phyloP scores from a whole-genome alignment of 2,113 vertebrate genomes.

The Pelvicachromis taeniatus region DNA sequence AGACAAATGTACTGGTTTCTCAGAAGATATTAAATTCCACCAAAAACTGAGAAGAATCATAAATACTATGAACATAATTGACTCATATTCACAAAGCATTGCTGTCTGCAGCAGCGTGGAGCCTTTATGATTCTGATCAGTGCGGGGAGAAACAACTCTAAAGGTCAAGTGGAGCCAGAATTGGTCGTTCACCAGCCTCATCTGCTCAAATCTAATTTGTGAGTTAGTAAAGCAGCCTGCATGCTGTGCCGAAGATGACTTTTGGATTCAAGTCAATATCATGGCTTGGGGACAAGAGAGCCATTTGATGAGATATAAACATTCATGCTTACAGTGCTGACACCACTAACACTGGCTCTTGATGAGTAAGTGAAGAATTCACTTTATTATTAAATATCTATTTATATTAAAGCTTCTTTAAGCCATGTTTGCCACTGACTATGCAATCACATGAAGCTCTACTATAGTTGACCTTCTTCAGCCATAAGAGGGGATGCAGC shows the following conservation, averaged over 20 bases:
- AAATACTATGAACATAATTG: not conserved
- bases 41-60: not conserved
- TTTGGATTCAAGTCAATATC: slow-evolving; percentile 3
- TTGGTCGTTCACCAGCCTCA: slow-evolving; percentile 19
- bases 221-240: slow-evolving; percentile 17
- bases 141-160: slow-evolving; percentile 6
- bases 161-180: slow-evolving; percentile 44
- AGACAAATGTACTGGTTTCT: not conserved
- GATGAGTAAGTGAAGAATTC: not conserved
- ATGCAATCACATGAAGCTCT: not conserved
- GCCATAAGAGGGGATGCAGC: not conserved
- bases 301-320: not conserved
- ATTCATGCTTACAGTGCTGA: not conserved
- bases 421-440: not conserved
- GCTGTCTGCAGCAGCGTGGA: not conserved
- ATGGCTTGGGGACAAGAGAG: not conserved
- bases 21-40: not conserved
- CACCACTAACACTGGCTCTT: not conserved
- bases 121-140: slow-evolving; percentile 39
- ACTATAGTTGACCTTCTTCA: not conserved
- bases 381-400: not conserved
- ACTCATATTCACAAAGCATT: not conserved
- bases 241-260: not conserved
- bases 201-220: slow-evolving; percentile 35
- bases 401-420: not conserved